These are phyloP conservation scores for Heterodera schachtii DNA, from an alignment of 1,140 invertebrate species.

Conservation along the genomic window DNA sequence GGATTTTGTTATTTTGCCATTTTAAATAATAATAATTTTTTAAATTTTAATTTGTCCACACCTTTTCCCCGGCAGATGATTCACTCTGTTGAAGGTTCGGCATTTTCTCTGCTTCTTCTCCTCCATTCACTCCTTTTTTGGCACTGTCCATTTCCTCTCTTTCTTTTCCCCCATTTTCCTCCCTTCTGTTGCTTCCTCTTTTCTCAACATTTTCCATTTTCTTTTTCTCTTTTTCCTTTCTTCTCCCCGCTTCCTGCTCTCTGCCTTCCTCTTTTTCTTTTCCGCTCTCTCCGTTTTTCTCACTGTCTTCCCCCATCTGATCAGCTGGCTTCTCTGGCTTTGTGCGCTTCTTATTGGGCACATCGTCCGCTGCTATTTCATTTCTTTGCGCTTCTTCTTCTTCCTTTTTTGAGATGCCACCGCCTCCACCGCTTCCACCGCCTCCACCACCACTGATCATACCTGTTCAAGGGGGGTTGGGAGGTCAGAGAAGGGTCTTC, in stretches of 20 bases:
- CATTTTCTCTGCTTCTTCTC: neutral
- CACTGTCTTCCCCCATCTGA: neutral
- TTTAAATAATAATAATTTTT: conserved; percentile 7
- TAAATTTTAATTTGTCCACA: no score
- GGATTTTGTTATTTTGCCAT: no score
- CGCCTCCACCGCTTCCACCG: no score
- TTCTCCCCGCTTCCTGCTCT: neutral
- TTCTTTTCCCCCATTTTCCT: neutral
- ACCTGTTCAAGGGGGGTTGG: no score
- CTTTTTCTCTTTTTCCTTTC: neutral
- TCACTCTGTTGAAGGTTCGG: no score
- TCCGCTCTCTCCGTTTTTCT: neutral
- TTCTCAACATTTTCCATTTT: neutral
- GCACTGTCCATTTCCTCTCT: neutral
- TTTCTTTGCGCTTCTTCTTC: neutral
- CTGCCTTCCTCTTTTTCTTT: no score
- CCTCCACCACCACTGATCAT: no score
- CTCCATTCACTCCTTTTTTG: neutral
- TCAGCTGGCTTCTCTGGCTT: neutral
- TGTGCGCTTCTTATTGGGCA: neutral
- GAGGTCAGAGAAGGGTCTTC: no score
- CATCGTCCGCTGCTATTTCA: neutral
- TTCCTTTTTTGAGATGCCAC: neutral
- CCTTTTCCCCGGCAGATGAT: no score
- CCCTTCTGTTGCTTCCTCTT: neutral